These are phyloP conservation scores for Triops longicaudatus DNA, from an alignment of 1,140 invertebrate genomes.

Conservation along the genomic window DNA sequence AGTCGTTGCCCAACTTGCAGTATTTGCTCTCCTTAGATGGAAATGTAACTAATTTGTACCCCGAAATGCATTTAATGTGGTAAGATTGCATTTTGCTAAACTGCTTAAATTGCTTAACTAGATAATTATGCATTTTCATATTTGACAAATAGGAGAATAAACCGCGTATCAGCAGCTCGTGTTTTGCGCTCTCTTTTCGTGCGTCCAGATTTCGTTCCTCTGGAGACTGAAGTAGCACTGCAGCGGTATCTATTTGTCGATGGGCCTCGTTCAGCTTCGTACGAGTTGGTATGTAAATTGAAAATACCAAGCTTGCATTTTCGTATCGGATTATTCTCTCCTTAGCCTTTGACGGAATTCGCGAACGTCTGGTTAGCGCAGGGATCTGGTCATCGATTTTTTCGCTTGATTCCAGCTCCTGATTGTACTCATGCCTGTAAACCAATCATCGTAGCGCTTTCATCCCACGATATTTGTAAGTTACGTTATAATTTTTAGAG, in stretches of 20 bases:
- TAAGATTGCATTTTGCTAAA: conserved; percentile 27
- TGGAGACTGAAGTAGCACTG: conserved; percentile 53
- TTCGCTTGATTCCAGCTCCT: conserved; percentile 54
- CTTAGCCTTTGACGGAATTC: conserved; percentile 63
- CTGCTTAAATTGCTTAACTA: neutral
- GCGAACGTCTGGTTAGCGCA: conserved; percentile 61
- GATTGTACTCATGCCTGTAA: conserved; percentile 57
- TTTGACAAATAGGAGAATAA: conserved; percentile 52
- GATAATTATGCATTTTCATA: conserved; percentile 25
- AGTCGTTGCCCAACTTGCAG: neutral
- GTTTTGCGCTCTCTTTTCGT: conserved; percentile 53
- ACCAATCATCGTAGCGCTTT: conserved; percentile 52
- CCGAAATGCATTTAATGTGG: conserved; percentile 32
- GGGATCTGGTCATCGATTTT: conserved; percentile 52
- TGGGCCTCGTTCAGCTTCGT: conserved; percentile 48
- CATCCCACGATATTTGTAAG: conserved; percentile 59
- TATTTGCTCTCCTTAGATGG: conserved; percentile 23
- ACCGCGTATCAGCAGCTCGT: conserved; percentile 54
- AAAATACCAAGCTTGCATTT: neutral
- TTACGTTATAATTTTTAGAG: conserved; percentile 35
- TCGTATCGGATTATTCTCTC: conserved; percentile 22
- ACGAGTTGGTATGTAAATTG: conserved; percentile 45
- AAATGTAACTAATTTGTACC: conserved; percentile 24
- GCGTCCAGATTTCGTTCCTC: conserved; percentile 47
- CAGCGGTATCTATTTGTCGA: conserved; percentile 64